Conservation (phyloP, 2,888 invertebrate species). For the Polia nebulosa region DNA sequence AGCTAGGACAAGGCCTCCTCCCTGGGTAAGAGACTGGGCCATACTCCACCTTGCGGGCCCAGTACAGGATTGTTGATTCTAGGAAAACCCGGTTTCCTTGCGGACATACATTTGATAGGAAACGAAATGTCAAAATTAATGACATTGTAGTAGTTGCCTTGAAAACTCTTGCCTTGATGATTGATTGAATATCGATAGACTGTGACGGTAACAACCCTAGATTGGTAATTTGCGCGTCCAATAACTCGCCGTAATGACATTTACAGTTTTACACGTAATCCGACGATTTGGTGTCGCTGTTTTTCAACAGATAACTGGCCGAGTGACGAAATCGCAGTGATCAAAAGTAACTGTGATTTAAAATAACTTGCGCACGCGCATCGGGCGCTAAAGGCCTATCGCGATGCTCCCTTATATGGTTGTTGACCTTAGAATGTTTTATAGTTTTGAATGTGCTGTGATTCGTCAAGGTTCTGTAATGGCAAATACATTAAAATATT, state of each 20-base stretch:
- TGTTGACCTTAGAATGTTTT: constrained; percentile 36
- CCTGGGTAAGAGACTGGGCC: too few species aligned
- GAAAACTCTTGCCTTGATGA: too few species aligned
- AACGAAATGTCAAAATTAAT: too few species aligned
- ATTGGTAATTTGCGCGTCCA: constrained; percentile 52
- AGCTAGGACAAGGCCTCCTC: too few species aligned
- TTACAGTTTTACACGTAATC: constrained; percentile 70
- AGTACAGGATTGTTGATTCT: too few species aligned
- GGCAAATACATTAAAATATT: neutral
- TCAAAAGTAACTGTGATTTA: constrained; percentile 61
- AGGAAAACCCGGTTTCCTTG: too few species aligned
- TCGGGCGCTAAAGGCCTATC: constrained; percentile 32
- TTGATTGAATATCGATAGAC: neutral
- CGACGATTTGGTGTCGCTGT: constrained; percentile 58
- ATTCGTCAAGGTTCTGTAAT: constrained; percentile 9
- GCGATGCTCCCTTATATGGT: constrained; percentile 52
- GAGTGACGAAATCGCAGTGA: constrained; percentile 61
- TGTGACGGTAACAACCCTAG: constrained; percentile 59
- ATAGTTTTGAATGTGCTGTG: constrained; percentile 2
- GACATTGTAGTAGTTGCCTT: too few species aligned
- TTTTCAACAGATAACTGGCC: constrained; percentile 52
- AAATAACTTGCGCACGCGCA: constrained; percentile 54
- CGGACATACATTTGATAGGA: too few species aligned
- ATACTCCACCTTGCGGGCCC: too few species aligned
- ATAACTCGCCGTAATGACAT: constrained; percentile 68